A percentile compares a stretch with the other conserved stretches of the same genome.
Evolutionary conservation across 2,888 invertebrate species (phyloP).

Genomic region (Julus scanicus): DNA sequence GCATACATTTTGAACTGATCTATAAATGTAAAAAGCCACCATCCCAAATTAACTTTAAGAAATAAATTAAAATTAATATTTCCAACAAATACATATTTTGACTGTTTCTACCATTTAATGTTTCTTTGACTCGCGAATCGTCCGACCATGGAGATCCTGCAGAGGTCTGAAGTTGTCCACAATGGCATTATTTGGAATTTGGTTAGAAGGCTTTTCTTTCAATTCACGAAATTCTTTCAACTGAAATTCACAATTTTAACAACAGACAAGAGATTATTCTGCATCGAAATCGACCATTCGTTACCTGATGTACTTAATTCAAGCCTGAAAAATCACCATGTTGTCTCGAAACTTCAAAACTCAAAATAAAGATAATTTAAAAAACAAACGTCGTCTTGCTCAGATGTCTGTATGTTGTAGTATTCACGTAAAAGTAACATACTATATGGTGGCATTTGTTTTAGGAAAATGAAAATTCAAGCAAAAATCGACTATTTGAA

Average conservation of each 20-base stretch:
- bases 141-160: slow-evolving; percentile 31
- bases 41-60: not conserved
- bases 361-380: not conserved
- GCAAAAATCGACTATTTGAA: no score
- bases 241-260: not conserved
- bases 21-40: no score
- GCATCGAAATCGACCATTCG: no score
- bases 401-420: no score
- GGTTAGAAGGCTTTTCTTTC: not conserved
- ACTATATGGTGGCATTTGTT: no score
- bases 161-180: slow-evolving; percentile 42
- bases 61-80: not conserved
- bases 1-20: no score
- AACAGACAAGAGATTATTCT: not conserved
- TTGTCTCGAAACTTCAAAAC: no score
- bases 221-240: not conserved
- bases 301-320: not conserved
- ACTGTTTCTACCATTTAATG: not conserved
- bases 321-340: not conserved
- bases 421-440: no score
- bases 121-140: not conserved
- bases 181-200: not conserved
- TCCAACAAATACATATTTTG: not conserved
- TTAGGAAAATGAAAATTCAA: no score
- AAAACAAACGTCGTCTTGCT: no score